Conservation (phyloP, 1,140 invertebrate species). For the Lineus longissimus region DNA sequence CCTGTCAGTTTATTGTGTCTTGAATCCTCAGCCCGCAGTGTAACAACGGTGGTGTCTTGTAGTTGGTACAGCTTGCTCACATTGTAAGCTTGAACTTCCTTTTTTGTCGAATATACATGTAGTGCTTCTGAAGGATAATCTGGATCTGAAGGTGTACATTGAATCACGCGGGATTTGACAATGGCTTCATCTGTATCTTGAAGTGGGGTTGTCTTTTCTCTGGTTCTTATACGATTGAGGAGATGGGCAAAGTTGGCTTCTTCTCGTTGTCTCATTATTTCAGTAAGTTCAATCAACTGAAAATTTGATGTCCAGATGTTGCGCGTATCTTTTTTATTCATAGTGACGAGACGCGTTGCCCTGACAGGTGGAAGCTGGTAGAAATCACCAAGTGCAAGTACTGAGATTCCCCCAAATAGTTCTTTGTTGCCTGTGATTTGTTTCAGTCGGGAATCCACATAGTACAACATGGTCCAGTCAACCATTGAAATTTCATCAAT, state of each 20-base stretch:
- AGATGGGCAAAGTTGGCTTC: background rate
- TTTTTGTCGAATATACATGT: constrained; percentile 14
- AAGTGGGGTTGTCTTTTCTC: background rate
- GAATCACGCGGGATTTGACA: constrained; percentile 4
- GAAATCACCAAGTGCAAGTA: constrained; percentile 6
- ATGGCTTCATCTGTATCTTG: background rate
- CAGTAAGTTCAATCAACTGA: background rate
- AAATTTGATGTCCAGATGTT: constrained; percentile 10
- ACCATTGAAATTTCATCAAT: constrained; percentile 26
- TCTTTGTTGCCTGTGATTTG: constrained; percentile 1
- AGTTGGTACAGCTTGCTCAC: background rate
- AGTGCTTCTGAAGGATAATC: background rate
- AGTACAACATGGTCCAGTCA: constrained; percentile 16
- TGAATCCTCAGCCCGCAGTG: constrained; percentile 3
- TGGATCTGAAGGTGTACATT: too few species aligned
- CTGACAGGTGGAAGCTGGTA: constrained; percentile 8
- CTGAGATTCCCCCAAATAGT: background rate
- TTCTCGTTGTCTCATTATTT: background rate
- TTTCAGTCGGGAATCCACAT: constrained; percentile 14
- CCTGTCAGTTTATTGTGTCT: background rate
- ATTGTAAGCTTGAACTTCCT: constrained; percentile 14
- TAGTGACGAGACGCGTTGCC: background rate
- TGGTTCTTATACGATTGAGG: background rate
- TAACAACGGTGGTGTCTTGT: background rate
- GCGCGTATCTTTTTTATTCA: background rate